Percentiles rank a stretch among this genome's conserved stretches.
Evolutionary conservation across 2,888 invertebrate species (phyloP).

Genomic region (Polydrusus tereticollis): DNA sequence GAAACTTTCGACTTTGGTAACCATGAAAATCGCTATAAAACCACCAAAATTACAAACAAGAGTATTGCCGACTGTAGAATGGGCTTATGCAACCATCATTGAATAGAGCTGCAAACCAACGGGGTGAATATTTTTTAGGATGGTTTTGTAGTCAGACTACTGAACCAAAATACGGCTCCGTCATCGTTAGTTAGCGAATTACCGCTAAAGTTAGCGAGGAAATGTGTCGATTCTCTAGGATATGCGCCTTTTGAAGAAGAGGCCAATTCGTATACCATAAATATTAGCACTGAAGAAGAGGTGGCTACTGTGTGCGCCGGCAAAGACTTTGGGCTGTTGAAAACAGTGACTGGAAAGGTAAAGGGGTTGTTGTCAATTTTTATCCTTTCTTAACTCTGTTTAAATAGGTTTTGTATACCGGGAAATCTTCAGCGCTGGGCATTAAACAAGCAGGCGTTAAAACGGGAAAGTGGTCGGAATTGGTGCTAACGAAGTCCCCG

Average conservation of each 20-base stretch:
- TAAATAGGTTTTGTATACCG: conserved; percentile 82
- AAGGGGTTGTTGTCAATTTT: neutral
- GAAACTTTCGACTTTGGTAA: too few species aligned
- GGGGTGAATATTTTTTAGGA: conserved; percentile 70
- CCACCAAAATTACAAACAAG: too few species aligned
- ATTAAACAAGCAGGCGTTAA: conserved; percentile 76
- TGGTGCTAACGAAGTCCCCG: conserved; percentile 77
- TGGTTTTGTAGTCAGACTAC: conserved; percentile 82
- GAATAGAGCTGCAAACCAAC: too few species aligned
- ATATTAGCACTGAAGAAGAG: conserved; percentile 78
- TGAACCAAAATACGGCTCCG: conserved; percentile 74
- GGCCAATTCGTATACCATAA: conserved; percentile 63
- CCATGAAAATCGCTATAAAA: too few species aligned
- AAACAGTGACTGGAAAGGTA: conserved; percentile 88
- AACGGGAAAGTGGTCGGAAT: conserved; percentile 74
- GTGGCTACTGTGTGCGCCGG: conserved; percentile 83
- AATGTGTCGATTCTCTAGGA: conserved; percentile 84
- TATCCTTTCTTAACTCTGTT: neutral
- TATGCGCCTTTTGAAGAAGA: conserved; percentile 81
- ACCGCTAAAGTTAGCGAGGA: conserved; percentile 82
- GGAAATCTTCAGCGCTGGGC: conserved; percentile 88
- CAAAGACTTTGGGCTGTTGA: conserved; percentile 90
- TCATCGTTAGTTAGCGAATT: conserved; percentile 75
- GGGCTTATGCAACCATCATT: too few species aligned
- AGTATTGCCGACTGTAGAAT: too few species aligned